Conservation (phyloP, 2,113 vertebrate species). For the Pycnonotus jocosus region DNA sequence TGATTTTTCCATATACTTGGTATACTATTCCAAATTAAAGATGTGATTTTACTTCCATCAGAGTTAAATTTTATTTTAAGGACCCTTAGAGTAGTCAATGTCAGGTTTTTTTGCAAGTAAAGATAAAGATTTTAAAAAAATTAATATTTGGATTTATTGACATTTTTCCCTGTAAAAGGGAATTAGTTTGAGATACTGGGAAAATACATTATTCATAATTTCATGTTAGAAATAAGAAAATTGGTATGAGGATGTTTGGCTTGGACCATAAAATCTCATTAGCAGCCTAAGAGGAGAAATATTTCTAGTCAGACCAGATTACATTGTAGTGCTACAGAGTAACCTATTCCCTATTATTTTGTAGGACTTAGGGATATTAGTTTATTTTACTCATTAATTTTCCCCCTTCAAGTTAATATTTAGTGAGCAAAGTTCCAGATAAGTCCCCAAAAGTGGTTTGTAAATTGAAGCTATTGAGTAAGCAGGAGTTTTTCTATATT, state of each 20-base stretch:
- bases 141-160: background rate
- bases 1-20: background rate
- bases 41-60: background rate
- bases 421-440: background rate
- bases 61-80: background rate
- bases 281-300: background rate
- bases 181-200: constrained; percentile 34
- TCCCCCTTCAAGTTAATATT: background rate
- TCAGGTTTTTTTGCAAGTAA: background rate
- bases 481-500: background rate
- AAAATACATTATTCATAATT: constrained; percentile 52
- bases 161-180: background rate
- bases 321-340: background rate
- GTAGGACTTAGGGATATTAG: background rate
- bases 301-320: background rate
- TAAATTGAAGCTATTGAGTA: background rate
- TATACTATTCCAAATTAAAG: background rate
- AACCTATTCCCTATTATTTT: background rate
- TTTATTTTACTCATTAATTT: background rate
- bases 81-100: background rate
- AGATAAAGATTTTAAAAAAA: constrained; percentile 7
- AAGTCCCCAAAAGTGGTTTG: background rate
- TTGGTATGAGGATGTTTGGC: background rate
- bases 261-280: constrained; percentile 45
- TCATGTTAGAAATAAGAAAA: constrained; percentile 21